Base-by-base conservation (phyloP, 2,113 vertebrate species). In the Puffinus mauretanicus region DNA sequence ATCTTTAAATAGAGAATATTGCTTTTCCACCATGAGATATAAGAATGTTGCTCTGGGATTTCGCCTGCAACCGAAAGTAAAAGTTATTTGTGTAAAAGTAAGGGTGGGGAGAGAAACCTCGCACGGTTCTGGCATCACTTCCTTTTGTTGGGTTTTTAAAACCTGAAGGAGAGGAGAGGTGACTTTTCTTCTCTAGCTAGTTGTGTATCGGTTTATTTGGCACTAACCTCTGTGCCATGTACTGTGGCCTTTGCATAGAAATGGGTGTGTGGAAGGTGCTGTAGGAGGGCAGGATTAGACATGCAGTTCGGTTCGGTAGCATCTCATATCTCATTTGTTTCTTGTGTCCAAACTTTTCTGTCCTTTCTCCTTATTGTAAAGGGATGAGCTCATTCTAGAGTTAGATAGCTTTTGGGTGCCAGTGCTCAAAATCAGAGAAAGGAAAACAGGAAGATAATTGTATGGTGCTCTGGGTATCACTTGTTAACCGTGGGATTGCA, bases 251-350 rank as follows among this genome's bases (percentile, higher is more conserved):
- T 61, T 57, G 42, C 21, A 4, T 6, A 44, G 69, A 46, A 19
- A 10, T 36, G 38, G 40, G 13, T 46, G 17, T 16, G 42, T 67
- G 70, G 72, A 65, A 47, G 62, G 60, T 30, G 83, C 73, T 84
- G 32, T 40, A 29, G 52, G 40, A 42, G 44, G 25, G 46, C n/a
- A 32, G 70, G 15, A 47, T 72, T 30, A 54, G 54, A 62, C 5
- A 4, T 8, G 11, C 32, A 16, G 36, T 42, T 85, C 2, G 9
- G 51, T n/a, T 65, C 5, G 1, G 54, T 22, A 70, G 32, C 22
- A 18, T 76, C 34, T 94, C 2, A 0, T 54, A 18, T 25, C 66
- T 47, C 0, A 0, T 16, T 70, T 40, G 10, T 64, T 77, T 69
- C n/a, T 85, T 60, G 13, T 58, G 69, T 58, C 30, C 54, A 60